Conservation (phyloP, 2,113 vertebrate species). For the Pygoscelis adeliae region DNA sequence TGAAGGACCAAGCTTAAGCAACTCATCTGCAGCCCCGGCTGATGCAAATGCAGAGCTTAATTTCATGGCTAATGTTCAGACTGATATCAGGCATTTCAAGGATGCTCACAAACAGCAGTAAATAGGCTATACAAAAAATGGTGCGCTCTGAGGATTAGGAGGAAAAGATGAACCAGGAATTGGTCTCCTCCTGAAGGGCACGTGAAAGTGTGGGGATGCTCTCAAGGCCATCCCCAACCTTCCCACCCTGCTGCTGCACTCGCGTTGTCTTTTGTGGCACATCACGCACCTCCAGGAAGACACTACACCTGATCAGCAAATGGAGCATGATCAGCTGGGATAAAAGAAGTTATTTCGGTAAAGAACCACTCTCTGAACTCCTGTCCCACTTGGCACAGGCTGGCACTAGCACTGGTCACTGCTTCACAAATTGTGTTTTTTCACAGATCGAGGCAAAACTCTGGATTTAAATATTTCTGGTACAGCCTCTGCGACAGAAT, state of each 20-base stretch:
- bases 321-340: background rate
- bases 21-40: background rate
- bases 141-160: background rate
- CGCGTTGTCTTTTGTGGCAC: fast-evolving
- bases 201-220: background rate
- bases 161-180: background rate
- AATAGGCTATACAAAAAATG: background rate
- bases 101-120: background rate
- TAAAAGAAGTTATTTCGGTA: background rate
- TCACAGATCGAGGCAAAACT: background rate
- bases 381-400: background rate
- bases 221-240: background rate
- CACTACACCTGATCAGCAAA: background rate
- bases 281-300: background rate
- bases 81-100: background rate
- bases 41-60: background rate
- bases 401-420: background rate
- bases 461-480: background rate
- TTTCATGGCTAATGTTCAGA: background rate
- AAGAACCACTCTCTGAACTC: background rate
- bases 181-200: background rate
- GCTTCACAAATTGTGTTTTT: background rate
- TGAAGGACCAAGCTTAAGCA: background rate
- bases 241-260: background rate
- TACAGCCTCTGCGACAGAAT: background rate